These are phyloP conservation scores for Psittacula derbiana DNA, from an alignment of 2,797 vertebrate genomes.

Conservation along the genomic window DNA sequence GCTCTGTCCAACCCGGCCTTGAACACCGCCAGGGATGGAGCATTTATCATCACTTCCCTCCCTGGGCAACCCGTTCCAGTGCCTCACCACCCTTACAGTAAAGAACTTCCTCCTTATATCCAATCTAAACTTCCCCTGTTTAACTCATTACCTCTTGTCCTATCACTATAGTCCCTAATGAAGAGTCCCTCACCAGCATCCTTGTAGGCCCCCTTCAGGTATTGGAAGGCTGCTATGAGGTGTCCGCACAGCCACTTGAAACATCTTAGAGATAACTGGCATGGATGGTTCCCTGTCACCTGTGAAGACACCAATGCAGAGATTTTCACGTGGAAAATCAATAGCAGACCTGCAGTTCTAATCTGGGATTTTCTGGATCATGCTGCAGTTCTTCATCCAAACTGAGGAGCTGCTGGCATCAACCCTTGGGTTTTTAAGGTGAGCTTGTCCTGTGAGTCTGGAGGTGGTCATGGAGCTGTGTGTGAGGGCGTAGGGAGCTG, in stretches of 20 bases:
- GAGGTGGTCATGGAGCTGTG: fast-evolving
- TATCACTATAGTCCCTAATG: background rate
- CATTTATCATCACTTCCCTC: background rate
- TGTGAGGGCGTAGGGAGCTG: background rate
- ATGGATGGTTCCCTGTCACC: fast-evolving
- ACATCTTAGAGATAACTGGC: background rate
- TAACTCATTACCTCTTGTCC: background rate
- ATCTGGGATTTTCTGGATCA: background rate
- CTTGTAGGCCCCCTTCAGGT: background rate
- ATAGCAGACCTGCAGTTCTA: background rate
- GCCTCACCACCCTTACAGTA: background rate
- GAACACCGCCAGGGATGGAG: background rate
- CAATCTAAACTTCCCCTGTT: background rate
- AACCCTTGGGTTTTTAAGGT: background rate
- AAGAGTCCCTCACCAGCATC: background rate
- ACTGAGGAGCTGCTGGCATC: background rate
- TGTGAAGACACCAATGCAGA: fast-evolving
- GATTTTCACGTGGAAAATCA: fast-evolving
- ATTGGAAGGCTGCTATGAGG: background rate
- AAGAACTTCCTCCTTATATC: background rate
- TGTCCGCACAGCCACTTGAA: background rate
- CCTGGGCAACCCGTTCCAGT: background rate
- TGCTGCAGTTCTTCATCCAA: background rate
- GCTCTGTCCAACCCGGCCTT: background rate
- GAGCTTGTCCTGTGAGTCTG: background rate